A percentile compares a stretch with the other conserved stretches of the same genome.
phyloP scores from a whole-genome alignment of 2,888 invertebrate genomes.

The Palloptera scutellata region DNA sequence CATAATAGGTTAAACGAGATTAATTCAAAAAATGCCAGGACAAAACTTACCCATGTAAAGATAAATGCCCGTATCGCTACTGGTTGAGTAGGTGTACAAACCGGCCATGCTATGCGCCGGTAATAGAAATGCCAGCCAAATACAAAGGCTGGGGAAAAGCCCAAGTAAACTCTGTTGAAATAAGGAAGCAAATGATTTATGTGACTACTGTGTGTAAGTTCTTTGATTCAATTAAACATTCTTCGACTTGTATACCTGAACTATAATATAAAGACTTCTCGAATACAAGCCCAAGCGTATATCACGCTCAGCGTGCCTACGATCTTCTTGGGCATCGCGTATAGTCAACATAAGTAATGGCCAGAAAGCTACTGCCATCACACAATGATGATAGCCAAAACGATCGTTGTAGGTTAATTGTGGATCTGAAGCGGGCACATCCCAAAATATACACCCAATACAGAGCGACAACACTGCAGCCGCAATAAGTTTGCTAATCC shows the following conservation, averaged over 20 bases:
- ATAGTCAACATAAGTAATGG: constrained; percentile 74
- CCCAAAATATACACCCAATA: constrained; percentile 90
- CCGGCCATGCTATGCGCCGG: constrained; percentile 92
- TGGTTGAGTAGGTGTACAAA: constrained; percentile 74
- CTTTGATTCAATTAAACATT: constrained; percentile 11
- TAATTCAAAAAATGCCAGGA: background rate
- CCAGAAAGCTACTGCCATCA: constrained; percentile 81
- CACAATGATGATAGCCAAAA: constrained; percentile 85
- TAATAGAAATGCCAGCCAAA: constrained; percentile 84
- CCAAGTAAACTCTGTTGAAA: constrained; percentile 75
- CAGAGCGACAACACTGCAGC: constrained; percentile 84
- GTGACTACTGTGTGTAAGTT: background rate
- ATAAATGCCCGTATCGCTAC: constrained; percentile 75
- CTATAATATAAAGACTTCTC: constrained; percentile 78
- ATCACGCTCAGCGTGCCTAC: constrained; percentile 79
- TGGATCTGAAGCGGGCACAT: constrained; percentile 79
- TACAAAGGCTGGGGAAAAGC: constrained; percentile 78
- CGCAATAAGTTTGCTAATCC: constrained; percentile 79
- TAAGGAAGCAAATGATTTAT: background rate
- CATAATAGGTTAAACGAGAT: background rate
- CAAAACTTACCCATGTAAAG: constrained; percentile 71
- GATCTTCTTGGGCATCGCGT: constrained; percentile 64
- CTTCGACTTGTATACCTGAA: constrained; percentile 71
- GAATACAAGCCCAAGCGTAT: constrained; percentile 83
- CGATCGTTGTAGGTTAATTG: constrained; percentile 79